Evolutionary conservation across 2,113 vertebrate genomes (phyloP).

Genomic region (Nothoprocta pentlandii): DNA sequence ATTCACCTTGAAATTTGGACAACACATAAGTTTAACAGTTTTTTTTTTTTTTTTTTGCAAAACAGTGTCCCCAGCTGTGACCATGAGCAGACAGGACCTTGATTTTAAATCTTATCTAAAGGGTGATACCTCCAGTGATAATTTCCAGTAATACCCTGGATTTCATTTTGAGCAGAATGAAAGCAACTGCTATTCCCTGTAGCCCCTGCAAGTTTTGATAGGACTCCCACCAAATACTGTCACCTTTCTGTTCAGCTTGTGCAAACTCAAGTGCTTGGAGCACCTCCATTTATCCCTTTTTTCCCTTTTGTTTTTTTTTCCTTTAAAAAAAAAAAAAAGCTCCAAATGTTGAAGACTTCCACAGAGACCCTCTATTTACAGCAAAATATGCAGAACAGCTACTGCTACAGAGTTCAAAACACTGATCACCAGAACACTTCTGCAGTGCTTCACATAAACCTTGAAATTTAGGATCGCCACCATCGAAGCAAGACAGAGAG

Average conservation of each 20-base stretch:
- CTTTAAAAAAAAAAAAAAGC: neutral
- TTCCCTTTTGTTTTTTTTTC: no score
- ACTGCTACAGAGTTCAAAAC: neutral
- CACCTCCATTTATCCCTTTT: no score
- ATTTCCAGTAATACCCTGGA: neutral
- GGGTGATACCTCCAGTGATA: neutral
- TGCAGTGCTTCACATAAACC: no score
- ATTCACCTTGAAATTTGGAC: neutral
- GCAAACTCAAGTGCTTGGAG: no score
- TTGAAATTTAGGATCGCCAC: accelerated
- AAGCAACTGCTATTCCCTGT: no score
- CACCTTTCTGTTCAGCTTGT: no score
- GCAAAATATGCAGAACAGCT: accelerated
- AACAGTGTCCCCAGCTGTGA: neutral
- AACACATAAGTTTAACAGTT: neutral
- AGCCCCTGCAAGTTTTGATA: no score
- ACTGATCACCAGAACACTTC: neutral
- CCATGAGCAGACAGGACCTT: neutral
- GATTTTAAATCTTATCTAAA: neutral
- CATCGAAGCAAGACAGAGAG: neutral
- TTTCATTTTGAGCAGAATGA: no score
- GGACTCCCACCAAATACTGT: no score
- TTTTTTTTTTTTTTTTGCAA: neutral
- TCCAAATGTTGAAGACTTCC: neutral
- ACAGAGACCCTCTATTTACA: neutral